Evolutionary conservation across 2,113 vertebrate species (phyloP).

Genomic region (Siniperca chuatsi): DNA sequence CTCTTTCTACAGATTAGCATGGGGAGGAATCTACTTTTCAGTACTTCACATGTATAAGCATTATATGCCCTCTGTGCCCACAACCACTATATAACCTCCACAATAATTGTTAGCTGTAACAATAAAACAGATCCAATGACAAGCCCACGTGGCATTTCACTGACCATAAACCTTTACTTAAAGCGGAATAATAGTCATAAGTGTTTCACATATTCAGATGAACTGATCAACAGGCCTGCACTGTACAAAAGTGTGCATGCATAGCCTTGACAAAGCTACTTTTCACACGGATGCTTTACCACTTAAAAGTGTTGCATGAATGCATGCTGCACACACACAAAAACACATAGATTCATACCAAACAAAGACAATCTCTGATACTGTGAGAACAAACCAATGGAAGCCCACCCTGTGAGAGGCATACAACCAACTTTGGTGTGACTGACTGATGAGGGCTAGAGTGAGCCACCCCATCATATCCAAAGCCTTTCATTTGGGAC

Average conservation of each 20-base stretch:
- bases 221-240: not conserved
- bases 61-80: conserved; percentile 1
- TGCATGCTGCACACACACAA: conserved; percentile 23
- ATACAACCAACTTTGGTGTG: conserved; percentile 70
- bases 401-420: conserved; percentile 61
- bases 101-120: not conserved
- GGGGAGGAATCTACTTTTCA: not conserved
- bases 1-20: not conserved
- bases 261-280: not conserved
- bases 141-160: not conserved
- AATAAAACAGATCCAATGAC: conserved; percentile 26
- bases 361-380: conserved; percentile 25
- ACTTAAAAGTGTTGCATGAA: conserved; percentile 42
- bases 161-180: conserved; percentile 17
- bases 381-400: conserved; percentile 34
- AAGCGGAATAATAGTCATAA: conserved; percentile 15
- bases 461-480: conserved; percentile 81
- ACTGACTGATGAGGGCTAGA: conserved; percentile 65
- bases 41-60: not conserved
- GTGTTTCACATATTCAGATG: not conserved
- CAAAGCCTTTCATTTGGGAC: conserved; percentile 81
- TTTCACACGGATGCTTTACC: conserved; percentile 23
- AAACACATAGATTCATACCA: not conserved
- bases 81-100: not conserved
- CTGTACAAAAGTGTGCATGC: conserved; percentile 5